phyloP scores from a whole-genome alignment of 2,113 vertebrate species.

The Riparia riparia region DNA sequence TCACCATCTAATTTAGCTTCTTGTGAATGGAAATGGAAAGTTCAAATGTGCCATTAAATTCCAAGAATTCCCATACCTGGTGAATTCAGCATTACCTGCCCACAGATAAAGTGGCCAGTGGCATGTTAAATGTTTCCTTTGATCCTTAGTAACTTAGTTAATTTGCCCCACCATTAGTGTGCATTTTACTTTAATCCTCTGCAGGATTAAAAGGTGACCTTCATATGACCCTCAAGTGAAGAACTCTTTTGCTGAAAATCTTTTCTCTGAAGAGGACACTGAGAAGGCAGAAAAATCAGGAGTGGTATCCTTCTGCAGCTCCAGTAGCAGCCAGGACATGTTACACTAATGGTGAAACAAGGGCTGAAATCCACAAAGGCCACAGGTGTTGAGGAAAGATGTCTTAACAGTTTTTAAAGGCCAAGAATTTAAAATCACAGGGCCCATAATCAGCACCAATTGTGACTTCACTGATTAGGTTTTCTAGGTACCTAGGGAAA shows the following conservation, averaged over 20 bases:
- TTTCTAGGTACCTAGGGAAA: not conserved
- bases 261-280: not conserved
- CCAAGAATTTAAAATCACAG: not conserved
- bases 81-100: not conserved
- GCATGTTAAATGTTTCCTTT: not conserved
- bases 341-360: not conserved
- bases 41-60: not conserved
- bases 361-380: not conserved
- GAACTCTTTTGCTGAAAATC: not conserved
- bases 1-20: not conserved
- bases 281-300: not conserved
- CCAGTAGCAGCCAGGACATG: not conserved
- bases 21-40: not conserved
- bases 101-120: not conserved
- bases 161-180: not conserved
- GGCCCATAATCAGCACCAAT: not conserved
- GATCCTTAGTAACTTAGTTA: not conserved
- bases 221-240: not conserved
- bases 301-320: not conserved
- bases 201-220: not conserved
- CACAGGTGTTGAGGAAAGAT: not conserved
- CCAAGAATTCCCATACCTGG: not conserved
- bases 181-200: not conserved
- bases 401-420: not conserved
- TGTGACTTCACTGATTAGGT: not conserved